Evolutionary conservation across 2,797 vertebrate genomes (phyloP).

Genomic region (Dermochelys coriacea): DNA sequence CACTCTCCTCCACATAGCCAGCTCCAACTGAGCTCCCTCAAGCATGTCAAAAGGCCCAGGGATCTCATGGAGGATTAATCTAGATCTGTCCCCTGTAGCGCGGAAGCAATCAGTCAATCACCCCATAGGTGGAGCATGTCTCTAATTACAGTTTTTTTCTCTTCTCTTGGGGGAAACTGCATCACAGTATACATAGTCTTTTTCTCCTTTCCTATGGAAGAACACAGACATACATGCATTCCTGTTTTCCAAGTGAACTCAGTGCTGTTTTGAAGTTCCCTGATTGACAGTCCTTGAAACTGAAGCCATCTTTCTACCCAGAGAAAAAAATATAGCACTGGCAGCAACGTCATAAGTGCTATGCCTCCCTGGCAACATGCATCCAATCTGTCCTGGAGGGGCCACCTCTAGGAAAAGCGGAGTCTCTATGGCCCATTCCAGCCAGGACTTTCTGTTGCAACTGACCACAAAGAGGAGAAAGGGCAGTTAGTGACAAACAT

Average conservation of each 20-base stretch:
- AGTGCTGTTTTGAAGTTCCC: neutral
- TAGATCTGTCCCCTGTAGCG: too few species aligned
- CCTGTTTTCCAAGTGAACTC: neutral
- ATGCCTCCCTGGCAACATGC: neutral
- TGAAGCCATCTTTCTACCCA: neutral
- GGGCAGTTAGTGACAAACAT: neutral
- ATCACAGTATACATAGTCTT: neutral
- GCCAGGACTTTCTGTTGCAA: neutral
- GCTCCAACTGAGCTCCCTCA: too few species aligned
- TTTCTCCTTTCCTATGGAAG: accelerated
- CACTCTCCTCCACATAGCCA: too few species aligned
- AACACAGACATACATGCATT: accelerated
- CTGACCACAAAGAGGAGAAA: neutral
- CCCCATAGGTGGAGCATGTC: too few species aligned
- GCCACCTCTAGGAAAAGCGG: neutral
- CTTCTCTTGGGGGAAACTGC: too few species aligned
- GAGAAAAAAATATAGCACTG: neutral
- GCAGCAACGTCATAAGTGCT: neutral
- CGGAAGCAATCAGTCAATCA: too few species aligned
- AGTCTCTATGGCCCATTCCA: neutral
- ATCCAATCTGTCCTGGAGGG: neutral
- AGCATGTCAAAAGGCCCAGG: too few species aligned
- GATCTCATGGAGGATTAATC: too few species aligned
- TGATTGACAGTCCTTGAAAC: neutral
- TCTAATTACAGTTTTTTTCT: too few species aligned